Percentiles rank a stretch among this genome's conserved stretches.
Conservation (phyloP, 2,888 invertebrate genomes). For the Eupithecia centaureata region DNA sequence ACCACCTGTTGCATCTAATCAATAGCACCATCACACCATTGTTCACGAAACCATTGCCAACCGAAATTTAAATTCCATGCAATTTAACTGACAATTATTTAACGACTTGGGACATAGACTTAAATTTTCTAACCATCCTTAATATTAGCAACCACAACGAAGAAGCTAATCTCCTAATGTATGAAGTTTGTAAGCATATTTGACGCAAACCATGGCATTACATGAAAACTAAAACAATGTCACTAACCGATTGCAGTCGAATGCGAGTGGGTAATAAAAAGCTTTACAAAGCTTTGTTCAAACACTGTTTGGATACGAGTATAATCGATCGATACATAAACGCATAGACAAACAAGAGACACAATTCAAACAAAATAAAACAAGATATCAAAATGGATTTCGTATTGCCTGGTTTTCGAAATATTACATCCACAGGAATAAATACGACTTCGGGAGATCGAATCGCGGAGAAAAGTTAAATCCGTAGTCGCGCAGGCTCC, state of each 20-base stretch:
- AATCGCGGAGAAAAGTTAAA: slow-evolving; percentile 49
- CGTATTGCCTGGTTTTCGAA: slow-evolving; percentile 15
- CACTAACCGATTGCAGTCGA: slow-evolving; percentile 51
- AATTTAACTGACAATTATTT: background rate
- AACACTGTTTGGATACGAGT: slow-evolving; percentile 66
- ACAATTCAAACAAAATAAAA: slow-evolving; percentile 16
- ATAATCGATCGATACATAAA: slow-evolving; percentile 67
- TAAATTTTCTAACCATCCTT: too few relatives aligned
- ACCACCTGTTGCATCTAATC: slow-evolving; percentile 80
- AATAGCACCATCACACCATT: slow-evolving; percentile 76
- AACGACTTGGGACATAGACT: background rate
- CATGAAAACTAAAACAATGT: slow-evolving; percentile 54
- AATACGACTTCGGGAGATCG: slow-evolving; percentile 45
- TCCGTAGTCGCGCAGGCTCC: slow-evolving; percentile 64
- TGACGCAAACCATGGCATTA: background rate
- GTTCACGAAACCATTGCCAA: slow-evolving; percentile 60
- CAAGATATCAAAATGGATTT: slow-evolving; percentile 16
- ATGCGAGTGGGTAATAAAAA: slow-evolving; percentile 61
- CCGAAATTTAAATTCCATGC: slow-evolving; percentile 37
- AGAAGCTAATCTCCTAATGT: background rate
- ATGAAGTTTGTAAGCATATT: background rate
- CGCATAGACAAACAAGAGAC: slow-evolving; percentile 38
- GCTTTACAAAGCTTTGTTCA: slow-evolving; percentile 63
- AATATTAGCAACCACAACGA: too few relatives aligned
- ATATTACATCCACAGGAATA: slow-evolving; percentile 36